Percentiles rank a stretch among this genome's conserved stretches.
phyloP scores from a whole-genome alignment of 2,888 invertebrate genomes.

The Caenorhabditis sinica region DNA sequence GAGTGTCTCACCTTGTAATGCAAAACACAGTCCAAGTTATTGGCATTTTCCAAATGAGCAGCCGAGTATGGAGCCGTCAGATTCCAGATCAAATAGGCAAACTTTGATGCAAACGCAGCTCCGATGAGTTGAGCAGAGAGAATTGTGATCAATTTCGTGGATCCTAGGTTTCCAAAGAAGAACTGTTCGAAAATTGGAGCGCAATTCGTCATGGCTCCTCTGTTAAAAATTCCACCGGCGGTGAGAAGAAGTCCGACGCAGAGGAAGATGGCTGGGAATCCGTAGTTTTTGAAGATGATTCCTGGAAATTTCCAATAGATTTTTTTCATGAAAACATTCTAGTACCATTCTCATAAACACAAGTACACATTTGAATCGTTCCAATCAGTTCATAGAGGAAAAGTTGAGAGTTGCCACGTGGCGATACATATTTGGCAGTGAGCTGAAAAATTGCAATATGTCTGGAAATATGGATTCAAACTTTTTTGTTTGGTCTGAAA shows the following conservation, averaged over 20 bases:
- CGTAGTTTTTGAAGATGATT: slow-evolving; percentile 79
- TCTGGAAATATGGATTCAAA: neutral
- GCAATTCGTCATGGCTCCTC: slow-evolving; percentile 79
- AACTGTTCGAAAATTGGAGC: slow-evolving; percentile 74
- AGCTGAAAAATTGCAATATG: slow-evolving; percentile 60
- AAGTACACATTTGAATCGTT: slow-evolving; percentile 81
- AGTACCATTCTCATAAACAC: slow-evolving; percentile 83
- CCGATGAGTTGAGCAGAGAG: slow-evolving; percentile 77
- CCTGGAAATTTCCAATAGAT: slow-evolving; percentile 57
- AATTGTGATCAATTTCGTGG: slow-evolving; percentile 71
- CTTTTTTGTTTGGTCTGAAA: neutral
- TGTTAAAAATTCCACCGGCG: slow-evolving; percentile 73
- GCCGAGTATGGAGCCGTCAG: slow-evolving; percentile 71
- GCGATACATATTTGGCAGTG: slow-evolving; percentile 61
- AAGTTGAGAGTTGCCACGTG: slow-evolving; percentile 50
- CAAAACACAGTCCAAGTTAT: slow-evolving; percentile 74
- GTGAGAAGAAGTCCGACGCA: slow-evolving; percentile 75
- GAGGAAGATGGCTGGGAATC: slow-evolving; percentile 78
- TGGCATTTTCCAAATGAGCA: slow-evolving; percentile 73
- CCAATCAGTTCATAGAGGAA: slow-evolving; percentile 74
- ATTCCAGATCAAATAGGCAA: slow-evolving; percentile 80
- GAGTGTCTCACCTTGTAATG: slow-evolving; percentile 73
- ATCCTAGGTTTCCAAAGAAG: slow-evolving; percentile 42
- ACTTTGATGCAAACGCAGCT: slow-evolving; percentile 76
- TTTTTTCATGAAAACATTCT: neutral